These are phyloP conservation scores for Hydrotaea cyrtoneurina DNA, from an alignment of 2,888 invertebrate genomes.

Conservation along the genomic window DNA sequence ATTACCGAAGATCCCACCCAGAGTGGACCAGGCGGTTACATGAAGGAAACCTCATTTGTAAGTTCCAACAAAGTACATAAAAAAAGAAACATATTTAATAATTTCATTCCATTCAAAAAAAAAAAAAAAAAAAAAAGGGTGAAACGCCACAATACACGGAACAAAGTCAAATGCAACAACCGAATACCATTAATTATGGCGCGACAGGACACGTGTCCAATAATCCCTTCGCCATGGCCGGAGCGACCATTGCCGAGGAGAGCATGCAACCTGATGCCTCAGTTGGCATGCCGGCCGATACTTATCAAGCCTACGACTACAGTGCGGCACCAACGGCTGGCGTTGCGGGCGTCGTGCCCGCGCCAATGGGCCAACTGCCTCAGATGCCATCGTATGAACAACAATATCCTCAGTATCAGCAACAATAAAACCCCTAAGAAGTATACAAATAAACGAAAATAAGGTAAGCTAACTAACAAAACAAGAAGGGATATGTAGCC, in stretches of 20 bases:
- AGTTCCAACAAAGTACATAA: slow-evolving; percentile 75
- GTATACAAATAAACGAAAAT: neutral
- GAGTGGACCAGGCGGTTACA: slow-evolving; percentile 76
- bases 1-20: slow-evolving; percentile 74
- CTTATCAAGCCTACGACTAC: slow-evolving; percentile 64
- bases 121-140: slow-evolving; percentile 74
- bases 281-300: slow-evolving; percentile 35
- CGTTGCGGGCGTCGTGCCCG: slow-evolving; percentile 55
- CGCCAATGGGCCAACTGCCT: slow-evolving; percentile 62
- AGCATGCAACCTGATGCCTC: slow-evolving; percentile 83
- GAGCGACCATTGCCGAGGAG: slow-evolving; percentile 82
- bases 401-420: slow-evolving; percentile 73
- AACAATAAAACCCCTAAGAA: slow-evolving; percentile 51
- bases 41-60: slow-evolving; percentile 87
- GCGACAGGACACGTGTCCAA: slow-evolving; percentile 83
- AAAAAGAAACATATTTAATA: slow-evolving; percentile 25
- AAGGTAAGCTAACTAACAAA: slow-evolving; percentile 8
- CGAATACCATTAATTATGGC: slow-evolving; percentile 83
- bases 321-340: slow-evolving; percentile 63
- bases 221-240: slow-evolving; percentile 82
- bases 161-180: slow-evolving; percentile 77
- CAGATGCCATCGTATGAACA: slow-evolving; percentile 71
- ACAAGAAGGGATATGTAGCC: neutral
- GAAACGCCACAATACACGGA: slow-evolving; percentile 76
- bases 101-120: no score